These are phyloP conservation scores for Lophotis ruficrista DNA, from an alignment of 2,113 vertebrate species.

Conservation along the genomic window DNA sequence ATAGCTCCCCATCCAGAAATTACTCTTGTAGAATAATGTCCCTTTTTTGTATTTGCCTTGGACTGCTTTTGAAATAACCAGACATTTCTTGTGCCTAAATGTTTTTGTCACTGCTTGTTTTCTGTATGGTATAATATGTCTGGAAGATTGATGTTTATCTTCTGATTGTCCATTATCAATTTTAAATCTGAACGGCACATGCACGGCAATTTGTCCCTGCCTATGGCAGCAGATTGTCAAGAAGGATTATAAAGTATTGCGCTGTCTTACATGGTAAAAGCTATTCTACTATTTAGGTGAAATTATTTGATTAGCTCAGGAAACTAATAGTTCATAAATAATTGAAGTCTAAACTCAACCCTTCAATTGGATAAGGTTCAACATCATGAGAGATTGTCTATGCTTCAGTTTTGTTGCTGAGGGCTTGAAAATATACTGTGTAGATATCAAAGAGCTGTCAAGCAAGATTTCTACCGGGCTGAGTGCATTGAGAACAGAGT, in stretches of 20 bases:
- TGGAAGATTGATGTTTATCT: conserved; percentile 26
- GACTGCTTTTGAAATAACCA: background rate
- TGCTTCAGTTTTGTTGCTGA: conserved; percentile 48
- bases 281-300: conserved; percentile 9
- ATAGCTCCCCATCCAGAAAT: background rate
- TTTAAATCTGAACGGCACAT: background rate
- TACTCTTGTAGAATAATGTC: background rate
- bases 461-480: conserved; percentile 51
- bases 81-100: background rate
- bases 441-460: conserved; percentile 52
- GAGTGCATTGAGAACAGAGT: conserved; percentile 41
- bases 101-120: conserved; percentile 5
- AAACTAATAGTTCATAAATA: conserved; percentile 52
- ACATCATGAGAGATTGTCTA: background rate
- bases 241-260: background rate
- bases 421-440: conserved; percentile 26
- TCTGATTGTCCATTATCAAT: conserved; percentile 24
- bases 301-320: conserved; percentile 52
- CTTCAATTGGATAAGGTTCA: conserved; percentile 13
- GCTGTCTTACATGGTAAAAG: background rate
- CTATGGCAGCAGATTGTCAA: conserved; percentile 3
- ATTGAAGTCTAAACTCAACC: conserved; percentile 12
- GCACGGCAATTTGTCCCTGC: conserved; percentile 8
- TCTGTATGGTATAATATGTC: background rate
- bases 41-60: background rate